Percentiles rank a stretch among this genome's conserved stretches.
These are phyloP conservation scores for Galleria mellonella DNA, from an alignment of 1,140 invertebrate species.

Conservation along the genomic window DNA sequence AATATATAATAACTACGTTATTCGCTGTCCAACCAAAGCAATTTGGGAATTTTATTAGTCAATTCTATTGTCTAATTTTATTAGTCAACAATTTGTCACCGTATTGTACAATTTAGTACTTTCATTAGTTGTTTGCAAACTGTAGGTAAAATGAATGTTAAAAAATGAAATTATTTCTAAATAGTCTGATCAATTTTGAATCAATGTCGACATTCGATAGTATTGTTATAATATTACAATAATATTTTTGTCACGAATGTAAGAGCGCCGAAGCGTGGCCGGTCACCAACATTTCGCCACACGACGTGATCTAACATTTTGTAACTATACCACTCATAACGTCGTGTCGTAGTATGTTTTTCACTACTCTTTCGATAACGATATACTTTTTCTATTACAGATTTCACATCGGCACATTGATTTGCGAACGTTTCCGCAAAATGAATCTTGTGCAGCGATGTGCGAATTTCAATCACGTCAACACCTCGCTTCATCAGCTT, in stretches of 20 bases:
- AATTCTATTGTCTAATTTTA: too few relatives aligned
- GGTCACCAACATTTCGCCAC: conserved; percentile 14
- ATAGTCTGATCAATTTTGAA: too few relatives aligned
- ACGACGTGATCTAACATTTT: conserved; percentile 22
- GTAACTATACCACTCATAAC: conserved; percentile 3
- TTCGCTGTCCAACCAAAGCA: too few relatives aligned
- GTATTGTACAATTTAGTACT: too few relatives aligned
- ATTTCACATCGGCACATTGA: conserved; percentile 9
- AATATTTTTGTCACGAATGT: conserved; percentile 5
- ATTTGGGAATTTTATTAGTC: too few relatives aligned
- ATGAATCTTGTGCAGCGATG: conserved; percentile 13
- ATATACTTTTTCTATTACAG: conserved; percentile 7
- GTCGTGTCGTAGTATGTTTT: conserved; percentile 6
- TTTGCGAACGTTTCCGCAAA: conserved; percentile 7
- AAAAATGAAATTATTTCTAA: too few relatives aligned
- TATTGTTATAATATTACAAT: conserved; percentile 4
- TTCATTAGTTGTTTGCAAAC: too few relatives aligned
- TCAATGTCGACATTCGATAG: background rate
- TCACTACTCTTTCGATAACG: conserved; percentile 11
- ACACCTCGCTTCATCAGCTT: too few relatives aligned
- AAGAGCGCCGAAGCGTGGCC: conserved; percentile 10
- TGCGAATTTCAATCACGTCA: conserved; percentile 19
- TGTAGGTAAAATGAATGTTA: too few relatives aligned
- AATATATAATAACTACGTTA: too few relatives aligned
- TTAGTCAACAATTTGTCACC: too few relatives aligned